A percentile compares a stretch with the other conserved stretches of the same genome.
Evolutionary conservation across 2,797 vertebrate species (phyloP).

Genomic region (Epinephelus awoara): DNA sequence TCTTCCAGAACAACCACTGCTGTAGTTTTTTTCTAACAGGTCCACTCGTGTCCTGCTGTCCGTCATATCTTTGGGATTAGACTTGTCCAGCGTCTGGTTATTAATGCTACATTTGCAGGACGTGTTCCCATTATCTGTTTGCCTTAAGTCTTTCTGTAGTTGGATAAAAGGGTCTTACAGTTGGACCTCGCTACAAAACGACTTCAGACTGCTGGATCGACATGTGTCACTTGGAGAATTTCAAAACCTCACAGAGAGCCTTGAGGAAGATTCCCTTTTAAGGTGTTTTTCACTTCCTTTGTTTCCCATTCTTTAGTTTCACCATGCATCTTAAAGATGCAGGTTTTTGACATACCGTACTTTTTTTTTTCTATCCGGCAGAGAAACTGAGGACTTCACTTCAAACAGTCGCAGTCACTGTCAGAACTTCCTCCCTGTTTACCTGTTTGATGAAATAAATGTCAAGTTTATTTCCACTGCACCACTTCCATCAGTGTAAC

Average conservation of each 20-base stretch:
- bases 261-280: neutral
- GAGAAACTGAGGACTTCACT: neutral
- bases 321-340: neutral
- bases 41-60: conserved; percentile 27
- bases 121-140: conserved; percentile 27
- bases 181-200: neutral
- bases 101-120: conserved; percentile 23
- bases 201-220: neutral
- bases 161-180: conserved; percentile 5
- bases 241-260: neutral
- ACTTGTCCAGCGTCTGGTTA: conserved; percentile 25
- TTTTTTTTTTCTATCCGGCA: neutral
- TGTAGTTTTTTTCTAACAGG: conserved; percentile 25
- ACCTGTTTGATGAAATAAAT: neutral
- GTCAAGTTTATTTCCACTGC: neutral
- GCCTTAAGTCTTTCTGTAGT: conserved; percentile 9
- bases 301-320: neutral
- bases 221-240: conserved; percentile 7
- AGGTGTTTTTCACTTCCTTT: neutral
- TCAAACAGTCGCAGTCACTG: neutral
- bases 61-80: conserved; percentile 32
- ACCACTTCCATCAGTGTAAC: neutral
- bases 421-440: neutral
- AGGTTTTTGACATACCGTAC: neutral
- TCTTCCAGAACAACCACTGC: conserved; percentile 13